These are phyloP conservation scores for Pachypsylla venusta DNA, from an alignment of 1,140 invertebrate genomes.

Conservation along the genomic window DNA sequence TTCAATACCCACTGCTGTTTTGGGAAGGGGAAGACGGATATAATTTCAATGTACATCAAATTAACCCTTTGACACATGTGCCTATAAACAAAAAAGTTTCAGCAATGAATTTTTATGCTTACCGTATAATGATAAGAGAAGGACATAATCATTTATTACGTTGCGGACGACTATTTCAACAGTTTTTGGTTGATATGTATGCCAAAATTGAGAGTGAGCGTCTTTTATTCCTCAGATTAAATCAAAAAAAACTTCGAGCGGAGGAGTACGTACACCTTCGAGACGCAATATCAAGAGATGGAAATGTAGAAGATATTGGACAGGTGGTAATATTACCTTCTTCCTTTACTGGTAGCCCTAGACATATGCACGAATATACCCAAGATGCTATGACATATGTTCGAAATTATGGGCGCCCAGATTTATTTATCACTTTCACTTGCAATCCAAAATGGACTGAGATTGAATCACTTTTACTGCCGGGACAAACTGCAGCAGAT, in stretches of 20 bases:
- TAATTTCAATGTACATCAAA: conserved; percentile 30
- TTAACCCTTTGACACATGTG: neutral
- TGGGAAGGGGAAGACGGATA: conserved; percentile 35
- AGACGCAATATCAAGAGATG: conserved; percentile 25
- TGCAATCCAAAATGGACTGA: conserved; percentile 14
- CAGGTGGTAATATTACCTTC: conserved; percentile 29
- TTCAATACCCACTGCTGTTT: conserved; percentile 36
- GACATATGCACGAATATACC: conserved; percentile 32
- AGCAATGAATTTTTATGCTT: conserved; percentile 26
- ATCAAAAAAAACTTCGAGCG: conserved; percentile 33
- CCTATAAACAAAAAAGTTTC: conserved; percentile 22
- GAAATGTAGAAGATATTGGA: conserved; percentile 17
- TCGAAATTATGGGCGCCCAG: conserved; percentile 23
- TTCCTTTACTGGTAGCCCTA: conserved; percentile 30
- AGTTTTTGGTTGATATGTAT: conserved; percentile 35
- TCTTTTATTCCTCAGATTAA: conserved; percentile 29
- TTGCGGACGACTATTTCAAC: conserved; percentile 27
- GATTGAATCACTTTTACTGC: conserved; percentile 16
- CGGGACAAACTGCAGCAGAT: conserved; percentile 24
- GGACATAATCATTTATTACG: conserved; percentile 25
- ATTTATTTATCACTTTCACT: conserved; percentile 30
- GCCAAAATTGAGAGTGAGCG: conserved; percentile 35
- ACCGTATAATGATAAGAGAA: conserved; percentile 26
- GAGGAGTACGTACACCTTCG: conserved; percentile 34
- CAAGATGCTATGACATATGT: conserved; percentile 33